phyloP scores from a whole-genome alignment of 2,113 vertebrate genomes.

The Mus spicilegus region DNA sequence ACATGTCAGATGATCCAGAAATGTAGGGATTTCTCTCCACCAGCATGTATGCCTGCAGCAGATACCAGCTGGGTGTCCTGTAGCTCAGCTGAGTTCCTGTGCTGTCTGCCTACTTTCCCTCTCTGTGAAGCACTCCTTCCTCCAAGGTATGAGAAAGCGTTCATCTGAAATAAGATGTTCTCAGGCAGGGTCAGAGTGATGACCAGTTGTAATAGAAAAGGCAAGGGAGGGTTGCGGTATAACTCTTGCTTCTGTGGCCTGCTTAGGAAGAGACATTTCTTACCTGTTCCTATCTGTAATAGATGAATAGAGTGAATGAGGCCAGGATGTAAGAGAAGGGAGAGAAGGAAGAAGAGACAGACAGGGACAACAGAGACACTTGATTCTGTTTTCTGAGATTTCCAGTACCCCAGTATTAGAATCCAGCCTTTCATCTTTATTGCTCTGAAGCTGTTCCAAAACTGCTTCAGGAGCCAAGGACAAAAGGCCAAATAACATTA shows the following conservation, averaged over 20 bases:
- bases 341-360: too few relatives aligned
- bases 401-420: background rate
- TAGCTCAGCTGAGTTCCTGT: background rate
- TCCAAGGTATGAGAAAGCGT: background rate
- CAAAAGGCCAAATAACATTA: slow-evolving; percentile 25
- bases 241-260: background rate
- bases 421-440: background rate
- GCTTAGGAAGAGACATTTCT: background rate
- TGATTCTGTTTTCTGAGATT: background rate
- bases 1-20: background rate
- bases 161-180: background rate
- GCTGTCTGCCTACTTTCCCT: background rate
- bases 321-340: too few relatives aligned
- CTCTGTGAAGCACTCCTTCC: background rate
- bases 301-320: background rate
- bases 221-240: background rate
- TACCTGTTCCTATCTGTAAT: background rate
- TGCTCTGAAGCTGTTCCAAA: slow-evolving; percentile 36
- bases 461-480: slow-evolving; percentile 16
- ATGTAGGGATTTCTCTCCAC: background rate
- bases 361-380: background rate
- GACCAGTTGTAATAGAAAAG: background rate
- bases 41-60: background rate
- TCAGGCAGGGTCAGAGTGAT: background rate
- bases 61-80: background rate